Base-by-base conservation (phyloP, 1,140 invertebrate genomes). In the Rhagoletis pomonella region DNA sequence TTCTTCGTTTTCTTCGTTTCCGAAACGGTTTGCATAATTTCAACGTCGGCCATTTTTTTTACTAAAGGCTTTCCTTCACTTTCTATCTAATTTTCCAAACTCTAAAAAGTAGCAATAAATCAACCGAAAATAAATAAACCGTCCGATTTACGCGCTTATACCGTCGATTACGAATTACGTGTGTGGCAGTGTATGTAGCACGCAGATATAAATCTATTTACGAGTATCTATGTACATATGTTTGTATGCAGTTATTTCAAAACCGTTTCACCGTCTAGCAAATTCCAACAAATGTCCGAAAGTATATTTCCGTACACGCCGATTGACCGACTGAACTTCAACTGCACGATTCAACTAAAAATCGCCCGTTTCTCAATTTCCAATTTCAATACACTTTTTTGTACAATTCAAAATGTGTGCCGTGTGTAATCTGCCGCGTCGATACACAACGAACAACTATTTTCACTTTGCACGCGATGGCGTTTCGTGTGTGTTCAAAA, bases 1-100 rank as follows among this genome's bases (percentile, higher is more conserved):
- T 97, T 97, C 94, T 96, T 96, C 93, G 96, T 96, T 91, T 95
- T 95, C 94, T 97, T 97, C 93, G 96, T 95, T 94, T 97, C 96
- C 89, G 96, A 96, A 90, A 96, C 96, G 93, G 95, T 97, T 94
- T 97, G 96, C 94, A 96, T 96, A 88, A 96, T 95, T 94, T 97
- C 97, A 92, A 97, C 97, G 95, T 97, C 97, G 93, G 96, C 96
- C 97, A 97, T 97, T 93, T 94, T 93, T 90, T 69, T 44, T n/a
- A n/a, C 19, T 50, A n/a, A n/a, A 60, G 60, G 65, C 77, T 19
- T 73, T 47, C 17, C 64, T 12, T 58, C n/a, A 58, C 42, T 87
- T 67, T 85, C 81, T 73, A 47, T 62, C 17, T 62, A 19, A 9
- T 42, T 87, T 60, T 73, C 55, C 59, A 81, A 73, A 59, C 12